Conservation (phyloP, 2,888 invertebrate species). For the Pilophorus perplexus region DNA sequence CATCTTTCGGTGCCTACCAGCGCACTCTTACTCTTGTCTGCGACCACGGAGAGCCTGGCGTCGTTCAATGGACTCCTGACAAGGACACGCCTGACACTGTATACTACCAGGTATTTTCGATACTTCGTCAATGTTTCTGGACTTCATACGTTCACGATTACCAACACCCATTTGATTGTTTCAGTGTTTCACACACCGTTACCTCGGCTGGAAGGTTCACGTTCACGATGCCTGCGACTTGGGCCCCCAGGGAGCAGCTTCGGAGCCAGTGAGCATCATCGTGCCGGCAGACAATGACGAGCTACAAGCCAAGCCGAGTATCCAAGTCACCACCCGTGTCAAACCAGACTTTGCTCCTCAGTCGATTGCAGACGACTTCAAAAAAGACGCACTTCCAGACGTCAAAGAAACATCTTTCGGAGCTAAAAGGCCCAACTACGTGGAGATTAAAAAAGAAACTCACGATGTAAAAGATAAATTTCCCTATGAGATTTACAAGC, state of each 20-base stretch:
- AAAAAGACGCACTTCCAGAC: constrained; percentile 7
- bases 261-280: constrained; percentile 56
- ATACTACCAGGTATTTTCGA: constrained; percentile 73
- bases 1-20: constrained; percentile 87
- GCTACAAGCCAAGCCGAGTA: constrained; percentile 60
- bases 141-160: neutral
- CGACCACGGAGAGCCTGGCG: constrained; percentile 78
- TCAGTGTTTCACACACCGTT: constrained; percentile 88
- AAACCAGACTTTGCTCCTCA: constrained; percentile 55
- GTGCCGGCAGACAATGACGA: constrained; percentile 53
- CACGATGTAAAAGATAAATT: constrained; percentile 37
- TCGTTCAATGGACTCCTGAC: constrained; percentile 85
- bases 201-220: constrained; percentile 93
- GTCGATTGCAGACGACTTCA: constrained; percentile 32
- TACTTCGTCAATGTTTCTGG: neutral
- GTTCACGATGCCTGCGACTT: constrained; percentile 78
- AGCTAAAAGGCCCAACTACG: neutral
- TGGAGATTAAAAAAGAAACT: constrained; percentile 17
- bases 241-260: constrained; percentile 55
- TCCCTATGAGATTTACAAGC: constrained; percentile 44
- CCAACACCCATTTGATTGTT: constrained; percentile 50
- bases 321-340: constrained; percentile 64
- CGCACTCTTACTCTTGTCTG: constrained; percentile 78
- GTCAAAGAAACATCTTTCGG: constrained; percentile 22
- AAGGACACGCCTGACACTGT: constrained; percentile 82